Conservation (phyloP, 2,113 vertebrate species). For the Bungarus multicinctus region DNA sequence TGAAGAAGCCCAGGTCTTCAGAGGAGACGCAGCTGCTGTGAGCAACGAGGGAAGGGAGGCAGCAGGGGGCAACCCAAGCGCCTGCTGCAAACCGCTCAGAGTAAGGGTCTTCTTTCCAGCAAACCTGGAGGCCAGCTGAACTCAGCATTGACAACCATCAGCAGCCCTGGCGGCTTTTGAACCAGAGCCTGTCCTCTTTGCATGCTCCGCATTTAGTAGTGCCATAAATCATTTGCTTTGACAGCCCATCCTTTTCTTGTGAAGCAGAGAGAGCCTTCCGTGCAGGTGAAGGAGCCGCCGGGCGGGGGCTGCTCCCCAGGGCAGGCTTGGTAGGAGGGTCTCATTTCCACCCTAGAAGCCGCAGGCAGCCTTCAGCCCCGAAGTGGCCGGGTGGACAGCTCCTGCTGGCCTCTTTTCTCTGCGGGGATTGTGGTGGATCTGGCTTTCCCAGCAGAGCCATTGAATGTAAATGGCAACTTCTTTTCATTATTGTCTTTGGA, state of each 20-base stretch:
- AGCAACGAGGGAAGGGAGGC: neutral
- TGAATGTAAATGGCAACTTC: constrained; percentile 41
- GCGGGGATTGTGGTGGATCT: neutral
- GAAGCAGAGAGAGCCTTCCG: neutral
- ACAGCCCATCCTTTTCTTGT: neutral
- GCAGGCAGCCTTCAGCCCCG: neutral
- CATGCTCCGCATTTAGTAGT: neutral
- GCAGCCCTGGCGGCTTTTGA: neutral
- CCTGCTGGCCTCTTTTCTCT: neutral
- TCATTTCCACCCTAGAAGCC: neutral
- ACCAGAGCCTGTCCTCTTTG: neutral
- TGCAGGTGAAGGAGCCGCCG: neutral
- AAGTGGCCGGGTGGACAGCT: neutral
- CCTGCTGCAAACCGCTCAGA: too few relatives aligned
- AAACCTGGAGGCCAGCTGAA: neutral
- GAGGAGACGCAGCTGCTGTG: accelerated
- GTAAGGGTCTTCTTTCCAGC: neutral
- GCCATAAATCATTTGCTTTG: neutral
- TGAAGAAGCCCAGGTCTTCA: neutral
- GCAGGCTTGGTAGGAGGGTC: neutral
- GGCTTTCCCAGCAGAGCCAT: neutral
- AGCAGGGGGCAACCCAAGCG: constrained; percentile 42
- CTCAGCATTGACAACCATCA: neutral
- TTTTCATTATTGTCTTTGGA: constrained; percentile 67
- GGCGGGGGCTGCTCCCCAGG: neutral